These are phyloP conservation scores for Sprattus sprattus DNA, from an alignment of 2,113 vertebrate genomes.

Conservation along the genomic window DNA sequence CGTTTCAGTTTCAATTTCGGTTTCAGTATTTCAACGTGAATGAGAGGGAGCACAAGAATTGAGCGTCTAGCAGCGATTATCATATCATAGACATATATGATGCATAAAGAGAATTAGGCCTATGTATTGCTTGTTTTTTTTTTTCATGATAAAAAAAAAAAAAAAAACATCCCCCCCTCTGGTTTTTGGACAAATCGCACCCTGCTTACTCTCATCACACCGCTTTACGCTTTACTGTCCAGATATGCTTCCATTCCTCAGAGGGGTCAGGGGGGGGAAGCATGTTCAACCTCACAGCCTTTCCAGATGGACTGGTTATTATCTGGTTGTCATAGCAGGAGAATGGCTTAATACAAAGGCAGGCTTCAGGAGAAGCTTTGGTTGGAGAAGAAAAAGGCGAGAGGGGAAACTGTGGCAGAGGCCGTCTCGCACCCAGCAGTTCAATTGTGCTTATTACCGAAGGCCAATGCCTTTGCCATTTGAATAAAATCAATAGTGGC, in stretches of 20 bases:
- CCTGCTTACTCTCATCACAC: no score
- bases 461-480: constrained; percentile 54
- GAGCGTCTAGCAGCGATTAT: no score
- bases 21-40: no score
- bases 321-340: neutral
- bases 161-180: no score
- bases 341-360: neutral
- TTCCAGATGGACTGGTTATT: neutral
- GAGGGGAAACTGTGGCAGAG: neutral
- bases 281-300: neutral
- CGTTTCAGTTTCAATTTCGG: no score
- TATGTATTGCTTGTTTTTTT: no score
- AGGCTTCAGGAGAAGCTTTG: neutral
- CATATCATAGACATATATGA: no score
- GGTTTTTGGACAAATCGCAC: no score
- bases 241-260: neutral
- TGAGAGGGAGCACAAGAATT: no score
- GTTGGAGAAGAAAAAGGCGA: neutral
- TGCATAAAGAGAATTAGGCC: no score
- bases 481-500: constrained; percentile 73
- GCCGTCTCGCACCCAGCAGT: neutral
- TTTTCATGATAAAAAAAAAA: no score
- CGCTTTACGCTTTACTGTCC: neutral
- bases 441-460: constrained; percentile 40
- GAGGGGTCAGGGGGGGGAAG: no score